Evolutionary conservation across 1,140 invertebrate species (phyloP), one percentile per base, ranked within the genome.

Genomic region (Trissolcus basalis): DNA sequence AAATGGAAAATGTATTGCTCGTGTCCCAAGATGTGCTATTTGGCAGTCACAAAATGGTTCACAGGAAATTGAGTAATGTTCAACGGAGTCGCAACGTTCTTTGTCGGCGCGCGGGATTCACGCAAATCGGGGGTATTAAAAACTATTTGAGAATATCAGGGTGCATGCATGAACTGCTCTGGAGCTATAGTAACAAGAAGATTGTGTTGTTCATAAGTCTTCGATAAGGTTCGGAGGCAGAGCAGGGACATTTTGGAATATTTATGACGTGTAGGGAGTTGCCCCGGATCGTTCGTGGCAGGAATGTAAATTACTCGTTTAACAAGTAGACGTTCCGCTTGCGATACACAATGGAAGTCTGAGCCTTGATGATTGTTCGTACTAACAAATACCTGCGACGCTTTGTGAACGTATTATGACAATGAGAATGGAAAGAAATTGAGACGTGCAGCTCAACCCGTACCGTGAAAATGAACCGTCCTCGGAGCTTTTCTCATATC

Each of bases 271-370:
- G 61, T 70, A 71, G 77, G 77, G 77, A 67, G 71, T 70, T 78
- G 61, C 55, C 76, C 70, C 58, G 51, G 61, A 74, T 78, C 60
- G 70, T 74, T 78, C 70, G 61, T 67, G 67, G 67, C 59, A 56
- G 68, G 77, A 79, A 75, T 76, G 72, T 79, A 75, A 79, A 79
- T 79, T 75, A 76, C 77, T 79, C 64, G 72, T 72, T 79, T 79
- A 79, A 79, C 70, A 74, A 71, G 69, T 77, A 68, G 60, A 69
- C 65, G 76, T 70, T 63, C 51, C 60, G 59, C 73, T 78, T 64
- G 58, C 65, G 53, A 76, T 50, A 13, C 60, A 73, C 72, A 78
- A 78, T 78, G 69, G 64, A 63, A 67, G 43, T 45, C n/a, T 43
- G 32, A 41, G 9, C 59, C 55, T 35, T 14, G 50, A 76, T 69